Evolutionary conservation across 2,797 vertebrate genomes (phyloP).

Genomic region (Coracias cyanogaster): DNA sequence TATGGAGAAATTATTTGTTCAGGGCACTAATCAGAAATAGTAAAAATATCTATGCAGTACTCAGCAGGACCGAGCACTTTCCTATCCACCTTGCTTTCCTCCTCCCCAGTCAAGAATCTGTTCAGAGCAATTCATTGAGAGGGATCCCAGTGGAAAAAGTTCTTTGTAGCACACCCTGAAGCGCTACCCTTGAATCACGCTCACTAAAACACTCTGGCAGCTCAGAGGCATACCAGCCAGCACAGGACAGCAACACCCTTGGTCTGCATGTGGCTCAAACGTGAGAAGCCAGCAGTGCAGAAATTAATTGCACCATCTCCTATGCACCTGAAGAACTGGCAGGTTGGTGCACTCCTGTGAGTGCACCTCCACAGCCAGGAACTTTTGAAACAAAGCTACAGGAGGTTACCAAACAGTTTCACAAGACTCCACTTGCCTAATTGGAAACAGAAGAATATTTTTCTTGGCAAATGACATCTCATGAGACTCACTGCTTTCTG

Average conservation of each 20-base stretch:
- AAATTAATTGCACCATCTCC: not conserved
- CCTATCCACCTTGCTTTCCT: not conserved
- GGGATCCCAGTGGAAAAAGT: not conserved
- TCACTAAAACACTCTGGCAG: not conserved
- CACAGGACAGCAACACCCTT: not conserved
- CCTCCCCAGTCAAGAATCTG: not conserved
- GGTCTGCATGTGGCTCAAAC: not conserved
- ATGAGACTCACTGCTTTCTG: not conserved
- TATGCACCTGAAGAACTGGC: not conserved
- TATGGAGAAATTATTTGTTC: not conserved
- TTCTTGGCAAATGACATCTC: slow-evolving; percentile 36
- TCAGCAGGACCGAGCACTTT: not conserved
- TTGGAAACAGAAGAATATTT: slow-evolving; percentile 22
- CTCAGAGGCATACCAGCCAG: not conserved
- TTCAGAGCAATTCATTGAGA: not conserved
- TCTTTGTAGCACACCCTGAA: not conserved
- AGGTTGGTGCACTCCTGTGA: not conserved
- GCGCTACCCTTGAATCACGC: not conserved
- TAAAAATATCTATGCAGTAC: not conserved
- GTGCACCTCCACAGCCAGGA: not conserved
- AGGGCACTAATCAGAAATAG: not conserved
- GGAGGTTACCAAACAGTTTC: not conserved
- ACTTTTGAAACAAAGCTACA: not conserved
- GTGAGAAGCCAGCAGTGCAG: not conserved
- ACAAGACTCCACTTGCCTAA: not conserved